Base-by-base conservation (phyloP, 2,888 invertebrate genomes). In the Apoda limacodes region DNA sequence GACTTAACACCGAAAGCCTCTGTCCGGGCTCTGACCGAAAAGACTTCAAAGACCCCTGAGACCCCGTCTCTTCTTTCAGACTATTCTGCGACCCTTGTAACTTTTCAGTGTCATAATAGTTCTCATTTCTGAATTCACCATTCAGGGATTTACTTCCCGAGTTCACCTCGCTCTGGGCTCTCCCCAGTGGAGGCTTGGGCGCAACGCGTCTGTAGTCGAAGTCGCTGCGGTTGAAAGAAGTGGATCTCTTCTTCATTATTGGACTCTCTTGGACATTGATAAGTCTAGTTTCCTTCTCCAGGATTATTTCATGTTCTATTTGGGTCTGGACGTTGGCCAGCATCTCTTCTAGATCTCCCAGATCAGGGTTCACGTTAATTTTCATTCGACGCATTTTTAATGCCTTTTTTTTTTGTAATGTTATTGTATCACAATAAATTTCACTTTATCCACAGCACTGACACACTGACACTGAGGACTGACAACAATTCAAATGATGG, bases 271-370 rank as follows among this genome's bases (percentile, higher is more conserved):
- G 69, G 0, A 80, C 60, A 41, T 55, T 76, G 0, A 56, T 60
- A 1, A 70, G 23, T 34, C 65, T 75, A 2, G 58, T 50, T 20
- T 76, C 75, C 25, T 60, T 69, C 35, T 75, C 75, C 29, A 68
- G 26, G 20, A 74, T 78, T 1, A 82, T 78, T 42, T 82, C 82
- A 30, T 75, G 60, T 41, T 82, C 80, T 4, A 82, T 40, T 35
- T 82, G 80, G 0, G 60, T 70, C 33, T 81, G 81, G 1, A 82
- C 81, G 40, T 72, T 67, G 0, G 80, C 80, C 11, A 82, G 48
- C 82, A 82, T 81, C 39, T 81, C 78, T 34, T 82, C 82, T 6
- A 82, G 37, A 31, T 82, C 82, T 1, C 76, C 78, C 23, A 82
- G 40, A 42, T 82, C 80, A 2, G 80, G 80, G 40, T 75, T 70